Conservation (phyloP, 2,888 invertebrate genomes). For the Dendrolimus houi region DNA sequence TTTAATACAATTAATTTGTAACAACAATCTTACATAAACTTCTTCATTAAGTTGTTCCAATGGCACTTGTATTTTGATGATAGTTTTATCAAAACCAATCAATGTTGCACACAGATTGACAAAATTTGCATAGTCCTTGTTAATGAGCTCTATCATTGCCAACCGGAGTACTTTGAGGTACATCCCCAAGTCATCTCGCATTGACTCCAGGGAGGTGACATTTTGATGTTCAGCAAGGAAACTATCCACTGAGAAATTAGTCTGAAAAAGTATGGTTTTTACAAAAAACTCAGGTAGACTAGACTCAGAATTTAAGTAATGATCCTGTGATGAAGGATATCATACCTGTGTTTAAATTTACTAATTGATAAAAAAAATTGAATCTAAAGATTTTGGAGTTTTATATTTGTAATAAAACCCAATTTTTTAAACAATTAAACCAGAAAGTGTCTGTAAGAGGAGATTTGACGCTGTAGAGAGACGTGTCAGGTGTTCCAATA, state of each 20-base stretch:
- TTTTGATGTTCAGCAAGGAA: constrained; percentile 88
- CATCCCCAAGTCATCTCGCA: constrained; percentile 92
- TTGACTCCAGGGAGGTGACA: constrained; percentile 84
- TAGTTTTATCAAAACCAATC: constrained; percentile 92
- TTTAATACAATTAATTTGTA: too few species aligned
- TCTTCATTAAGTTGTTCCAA: constrained; percentile 89
- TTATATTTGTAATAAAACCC: too few species aligned
- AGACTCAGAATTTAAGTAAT: too few species aligned
- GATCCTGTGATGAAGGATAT: too few species aligned
- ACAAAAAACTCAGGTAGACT: too few species aligned
- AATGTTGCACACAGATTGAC: constrained; percentile 97
- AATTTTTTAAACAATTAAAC: too few species aligned
- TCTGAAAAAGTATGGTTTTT: constrained; percentile 68
- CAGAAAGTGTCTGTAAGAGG: too few species aligned
- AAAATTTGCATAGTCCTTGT: constrained; percentile 98
- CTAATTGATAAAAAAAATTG: too few species aligned
- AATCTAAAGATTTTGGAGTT: too few species aligned
- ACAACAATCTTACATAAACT: constrained; percentile 78
- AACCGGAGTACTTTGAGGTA: constrained; percentile 94
- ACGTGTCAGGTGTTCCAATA: too few species aligned
- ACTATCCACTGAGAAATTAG: constrained; percentile 93
- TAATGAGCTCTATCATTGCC: constrained; percentile 97
- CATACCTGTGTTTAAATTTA: too few species aligned
- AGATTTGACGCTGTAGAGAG: too few species aligned
- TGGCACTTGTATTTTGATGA: constrained; percentile 87